These are phyloP conservation scores for Distichodus sexfasciatus DNA, from an alignment of 2,797 vertebrate genomes.

Conservation along the genomic window DNA sequence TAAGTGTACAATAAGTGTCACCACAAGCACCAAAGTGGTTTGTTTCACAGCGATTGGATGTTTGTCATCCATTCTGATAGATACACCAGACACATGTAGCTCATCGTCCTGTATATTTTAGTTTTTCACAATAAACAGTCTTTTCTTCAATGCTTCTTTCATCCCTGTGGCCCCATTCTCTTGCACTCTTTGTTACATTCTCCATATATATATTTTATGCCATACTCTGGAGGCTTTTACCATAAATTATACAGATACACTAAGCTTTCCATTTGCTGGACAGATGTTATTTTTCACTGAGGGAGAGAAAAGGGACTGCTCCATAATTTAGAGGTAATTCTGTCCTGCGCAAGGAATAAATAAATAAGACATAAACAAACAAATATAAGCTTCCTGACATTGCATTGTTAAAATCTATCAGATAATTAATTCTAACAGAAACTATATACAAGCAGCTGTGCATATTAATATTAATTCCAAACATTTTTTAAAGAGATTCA, in stretches of 20 bases:
- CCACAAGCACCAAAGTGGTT: no score
- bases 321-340: constrained; percentile 77
- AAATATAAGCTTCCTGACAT: constrained; percentile 22
- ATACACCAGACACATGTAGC: no score
- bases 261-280: constrained; percentile 80
- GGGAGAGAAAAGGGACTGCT: constrained; percentile 74
- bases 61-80: no score
- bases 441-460: not conserved
- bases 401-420: not conserved
- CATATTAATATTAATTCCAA: not conserved
- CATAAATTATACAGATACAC: constrained; percentile 81
- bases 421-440: not conserved
- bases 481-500: no score
- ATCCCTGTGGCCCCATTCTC: constrained; percentile 40
- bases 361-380: constrained; percentile 61
- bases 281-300: constrained; percentile 81
- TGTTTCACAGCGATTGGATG: no score
- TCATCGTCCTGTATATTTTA: not conserved
- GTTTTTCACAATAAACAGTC: constrained; percentile 36
- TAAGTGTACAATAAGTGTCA: no score
- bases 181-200: constrained; percentile 67
- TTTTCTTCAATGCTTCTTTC: constrained; percentile 7
- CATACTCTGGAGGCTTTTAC: constrained; percentile 78
- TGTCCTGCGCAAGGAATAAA: constrained; percentile 63
- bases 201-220: constrained; percentile 77